Evolutionary conservation across 2,797 vertebrate genomes (phyloP), one percentile per base, ranked within the genome.

Genomic region (Neosalanx taihuensis): DNA sequence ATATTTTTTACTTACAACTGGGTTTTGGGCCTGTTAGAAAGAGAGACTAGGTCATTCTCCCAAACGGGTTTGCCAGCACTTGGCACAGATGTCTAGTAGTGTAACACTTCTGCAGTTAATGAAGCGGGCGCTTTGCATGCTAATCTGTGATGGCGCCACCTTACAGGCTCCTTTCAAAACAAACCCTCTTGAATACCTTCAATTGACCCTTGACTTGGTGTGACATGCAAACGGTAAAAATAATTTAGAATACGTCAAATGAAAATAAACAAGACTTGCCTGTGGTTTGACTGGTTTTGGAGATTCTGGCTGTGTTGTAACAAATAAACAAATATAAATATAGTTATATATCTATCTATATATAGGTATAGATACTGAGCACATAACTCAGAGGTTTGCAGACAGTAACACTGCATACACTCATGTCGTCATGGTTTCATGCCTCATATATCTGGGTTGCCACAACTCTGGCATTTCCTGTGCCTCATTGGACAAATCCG

Each of bases 231-330:
- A 26, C 23, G 23, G 23, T 26, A 26, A 26, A 26, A 26, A 26
- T 26, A 26, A 26, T 26, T 26, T 26, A 26, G 1, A 35, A 35
- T 71, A 49, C 69, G 83, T 35, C 3, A 35, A 35, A 4, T 4
- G 84, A 63, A 76, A 83, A 82, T 74, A 31, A 64, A 70, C 67
- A 83, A 83, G 87, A 99, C 97, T 98, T 99, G 95, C 97, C 96
- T 98, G 96, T 74, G 92, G 93, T 89, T 98, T 99, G 89, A 94
- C 92, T 89, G 95, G 94, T 91, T 99, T 98, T 75, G 96, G 96
- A 72, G 95, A 98, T 89, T 98, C 97, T 79, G 96, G 95, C 97
- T 98, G 96, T 86, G 84, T 94, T 85, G 89, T 84, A 95, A 93
- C 96, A 90, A 93, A 96, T 89, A 95, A 93, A 97, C 83, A 97